Percentiles rank a stretch among this genome's conserved stretches.
Conservation (phyloP, 2,113 vertebrate genomes). For the Protobothrops flavoviridis region DNA sequence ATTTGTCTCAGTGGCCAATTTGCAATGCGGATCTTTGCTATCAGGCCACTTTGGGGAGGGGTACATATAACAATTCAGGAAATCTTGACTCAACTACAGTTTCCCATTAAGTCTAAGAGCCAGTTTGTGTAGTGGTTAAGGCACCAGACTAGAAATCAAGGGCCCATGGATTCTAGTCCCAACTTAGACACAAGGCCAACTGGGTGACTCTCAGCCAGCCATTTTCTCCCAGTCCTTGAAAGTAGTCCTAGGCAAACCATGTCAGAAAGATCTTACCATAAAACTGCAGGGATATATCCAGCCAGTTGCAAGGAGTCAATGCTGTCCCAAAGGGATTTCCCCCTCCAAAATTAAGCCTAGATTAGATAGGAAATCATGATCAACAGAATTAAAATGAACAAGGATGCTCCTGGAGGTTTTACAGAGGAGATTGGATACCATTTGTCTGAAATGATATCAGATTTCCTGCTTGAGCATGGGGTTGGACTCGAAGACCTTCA, state of each 20-base stretch:
- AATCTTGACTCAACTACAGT: neutral
- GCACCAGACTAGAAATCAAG: neutral
- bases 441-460: neutral
- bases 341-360: neutral
- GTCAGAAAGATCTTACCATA: neutral
- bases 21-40: neutral
- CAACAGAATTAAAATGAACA: neutral
- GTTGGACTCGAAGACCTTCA: neutral
- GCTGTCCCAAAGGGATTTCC: neutral
- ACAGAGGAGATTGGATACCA: neutral
- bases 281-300: neutral
- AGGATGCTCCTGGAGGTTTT: neutral
- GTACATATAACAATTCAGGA: neutral
- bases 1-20: neutral
- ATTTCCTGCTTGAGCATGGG: neutral
- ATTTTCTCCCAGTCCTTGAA: neutral
- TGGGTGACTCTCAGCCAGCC: neutral
- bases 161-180: neutral
- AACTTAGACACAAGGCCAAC: neutral
- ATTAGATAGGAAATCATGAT: neutral
- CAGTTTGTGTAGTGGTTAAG: neutral
- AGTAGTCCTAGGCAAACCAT: neutral
- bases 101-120: neutral
- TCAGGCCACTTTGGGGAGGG: neutral
- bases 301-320: neutral